Percentiles rank a stretch among this genome's conserved stretches.
phyloP scores from a whole-genome alignment of 2,113 vertebrate species.

The Calyptommatus sinebrachiatus region DNA sequence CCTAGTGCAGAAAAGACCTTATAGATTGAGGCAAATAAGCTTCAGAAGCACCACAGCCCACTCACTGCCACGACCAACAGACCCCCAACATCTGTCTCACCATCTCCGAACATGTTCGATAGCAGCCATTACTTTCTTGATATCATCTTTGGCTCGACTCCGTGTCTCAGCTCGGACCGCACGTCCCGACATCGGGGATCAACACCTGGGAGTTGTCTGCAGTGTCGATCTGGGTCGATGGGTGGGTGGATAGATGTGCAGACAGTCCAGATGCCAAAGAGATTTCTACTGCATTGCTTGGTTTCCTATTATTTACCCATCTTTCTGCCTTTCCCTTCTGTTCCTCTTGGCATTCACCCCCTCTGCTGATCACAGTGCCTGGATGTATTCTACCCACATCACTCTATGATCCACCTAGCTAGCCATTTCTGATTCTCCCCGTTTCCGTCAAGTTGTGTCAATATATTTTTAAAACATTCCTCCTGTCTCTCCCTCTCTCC shows the following conservation, averaged over 20 bases:
- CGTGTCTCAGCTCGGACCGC: constrained; percentile 68
- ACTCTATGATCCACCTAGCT: neutral
- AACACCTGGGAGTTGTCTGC: neutral
- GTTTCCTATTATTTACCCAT: neutral
- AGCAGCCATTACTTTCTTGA: constrained; percentile 74
- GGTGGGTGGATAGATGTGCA: constrained; percentile 9
- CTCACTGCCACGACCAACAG: too few species aligned
- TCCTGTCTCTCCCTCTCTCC: neutral
- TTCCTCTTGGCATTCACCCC: neutral
- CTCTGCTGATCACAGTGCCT: neutral
- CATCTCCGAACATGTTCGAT: constrained; percentile 72
- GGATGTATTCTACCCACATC: neutral
- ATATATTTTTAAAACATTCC: neutral
- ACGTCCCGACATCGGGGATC: constrained; percentile 65
- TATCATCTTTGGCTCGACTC: constrained; percentile 73
- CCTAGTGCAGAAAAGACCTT: too few species aligned
- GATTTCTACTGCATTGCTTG: neutral
- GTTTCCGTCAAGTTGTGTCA: neutral
- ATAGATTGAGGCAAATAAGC: too few species aligned
- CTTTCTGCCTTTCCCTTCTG: neutral
- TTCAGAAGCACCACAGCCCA: neutral
- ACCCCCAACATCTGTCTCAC: constrained; percentile 44
- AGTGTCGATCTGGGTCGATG: neutral
- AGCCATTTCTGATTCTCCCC: neutral
- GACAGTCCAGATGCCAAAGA: neutral